phyloP scores from a whole-genome alignment of 2,888 invertebrate genomes.

The Xylophagus ater region DNA sequence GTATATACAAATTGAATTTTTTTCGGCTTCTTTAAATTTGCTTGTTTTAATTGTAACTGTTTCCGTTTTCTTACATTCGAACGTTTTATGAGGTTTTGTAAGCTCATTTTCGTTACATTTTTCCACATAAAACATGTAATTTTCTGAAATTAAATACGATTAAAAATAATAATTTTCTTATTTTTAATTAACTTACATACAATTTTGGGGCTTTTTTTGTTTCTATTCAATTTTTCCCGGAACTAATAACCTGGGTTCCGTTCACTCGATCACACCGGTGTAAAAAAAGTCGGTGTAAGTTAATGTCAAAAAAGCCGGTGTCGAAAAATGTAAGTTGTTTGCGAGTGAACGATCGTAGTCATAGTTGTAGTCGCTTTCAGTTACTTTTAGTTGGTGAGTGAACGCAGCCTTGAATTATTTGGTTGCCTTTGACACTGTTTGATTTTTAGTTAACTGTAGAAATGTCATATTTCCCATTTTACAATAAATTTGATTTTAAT shows the following conservation, averaged over 20 bases:
- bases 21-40: conserved; percentile 27
- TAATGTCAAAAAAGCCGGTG: no score
- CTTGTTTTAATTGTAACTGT: conserved; percentile 15
- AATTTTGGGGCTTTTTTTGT: conserved; percentile 7
- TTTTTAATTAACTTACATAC: conserved; percentile 6
- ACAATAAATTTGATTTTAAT: no score
- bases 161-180: no score
- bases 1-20: no score
- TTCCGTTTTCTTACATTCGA: not conserved
- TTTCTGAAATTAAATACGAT: conserved; percentile 4
- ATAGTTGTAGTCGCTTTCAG: no score
- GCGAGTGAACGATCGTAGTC: no score
- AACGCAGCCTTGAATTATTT: no score
- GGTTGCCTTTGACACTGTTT: not conserved
- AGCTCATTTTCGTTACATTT: conserved; percentile 1
- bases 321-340: no score
- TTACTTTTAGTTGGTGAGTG: no score
- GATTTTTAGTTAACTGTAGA: not conserved
- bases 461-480: conserved; percentile 8
- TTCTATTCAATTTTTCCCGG: conserved; percentile 2
- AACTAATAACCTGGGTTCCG: not conserved
- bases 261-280: no score
- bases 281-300: no score
- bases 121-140: conserved; percentile 6
- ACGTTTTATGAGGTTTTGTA: not conserved